Evolutionary conservation across 35 echinoderm and acorn worm genomes (phyloP).

Genomic region (Ophioderma brevispina): DNA sequence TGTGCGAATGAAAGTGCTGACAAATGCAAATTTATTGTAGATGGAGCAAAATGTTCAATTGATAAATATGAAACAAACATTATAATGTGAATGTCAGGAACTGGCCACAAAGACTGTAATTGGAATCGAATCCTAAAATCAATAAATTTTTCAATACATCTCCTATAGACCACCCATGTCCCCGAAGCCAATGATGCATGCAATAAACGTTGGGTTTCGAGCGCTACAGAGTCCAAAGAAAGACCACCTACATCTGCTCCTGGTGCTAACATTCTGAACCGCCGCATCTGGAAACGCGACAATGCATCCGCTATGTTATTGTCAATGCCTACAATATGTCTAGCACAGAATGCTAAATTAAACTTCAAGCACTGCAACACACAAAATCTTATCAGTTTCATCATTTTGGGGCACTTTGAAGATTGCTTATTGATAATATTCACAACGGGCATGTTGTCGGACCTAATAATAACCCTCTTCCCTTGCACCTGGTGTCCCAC

Average conservation of each 20-base stretch:
- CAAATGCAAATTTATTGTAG: no score
- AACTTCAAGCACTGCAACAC: not conserved
- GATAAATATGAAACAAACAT: no score
- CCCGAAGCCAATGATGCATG: not conserved
- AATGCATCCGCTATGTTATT: not conserved
- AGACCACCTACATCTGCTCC: not conserved
- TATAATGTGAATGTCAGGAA: no score
- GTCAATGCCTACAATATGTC: not conserved
- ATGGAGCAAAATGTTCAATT: no score
- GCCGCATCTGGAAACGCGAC: not conserved
- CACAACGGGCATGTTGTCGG: slow-evolving; percentile 25
- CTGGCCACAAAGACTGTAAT: not conserved
- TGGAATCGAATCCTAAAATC: not conserved
- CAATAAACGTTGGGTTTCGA: not conserved
- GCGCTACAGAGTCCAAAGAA: not conserved
- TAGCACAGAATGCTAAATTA: not conserved
- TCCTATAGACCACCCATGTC: not conserved
- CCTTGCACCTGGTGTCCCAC: not conserved
- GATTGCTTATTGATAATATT: not conserved
- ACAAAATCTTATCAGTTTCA: not conserved
- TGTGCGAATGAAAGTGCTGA: no score
- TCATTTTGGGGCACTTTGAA: not conserved
- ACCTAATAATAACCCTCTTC: not conserved
- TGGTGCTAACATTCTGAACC: not conserved
- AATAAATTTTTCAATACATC: not conserved